Conservation (phyloP, 2,888 invertebrate species). For the Thereva unica region DNA sequence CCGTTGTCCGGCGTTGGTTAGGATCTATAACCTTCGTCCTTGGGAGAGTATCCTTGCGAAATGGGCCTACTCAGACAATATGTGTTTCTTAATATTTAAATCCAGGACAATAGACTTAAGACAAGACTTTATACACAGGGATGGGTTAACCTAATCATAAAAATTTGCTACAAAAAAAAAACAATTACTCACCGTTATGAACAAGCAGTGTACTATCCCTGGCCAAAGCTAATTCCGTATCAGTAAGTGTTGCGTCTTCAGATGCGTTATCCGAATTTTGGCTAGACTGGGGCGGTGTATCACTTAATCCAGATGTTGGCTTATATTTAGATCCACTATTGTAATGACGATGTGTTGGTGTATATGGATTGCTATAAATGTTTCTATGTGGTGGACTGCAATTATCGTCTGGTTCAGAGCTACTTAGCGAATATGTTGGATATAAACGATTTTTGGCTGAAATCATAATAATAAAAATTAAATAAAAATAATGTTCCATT, state of each 20-base stretch:
- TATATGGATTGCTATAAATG: slow-evolving; percentile 62
- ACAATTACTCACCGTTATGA: slow-evolving; percentile 80
- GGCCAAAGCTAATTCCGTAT: slow-evolving; percentile 80
- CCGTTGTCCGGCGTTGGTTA: too few relatives aligned
- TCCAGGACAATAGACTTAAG: too few relatives aligned
- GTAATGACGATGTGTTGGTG: slow-evolving; percentile 53
- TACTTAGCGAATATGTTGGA: slow-evolving; percentile 78
- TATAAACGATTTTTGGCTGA: slow-evolving; percentile 80
- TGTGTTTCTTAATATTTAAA: too few relatives aligned
- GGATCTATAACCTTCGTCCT: too few relatives aligned
- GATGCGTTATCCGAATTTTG: slow-evolving; percentile 73
- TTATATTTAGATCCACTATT: slow-evolving; percentile 50
- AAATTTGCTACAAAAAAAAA: slow-evolving; percentile 21
- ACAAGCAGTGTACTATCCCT: slow-evolving; percentile 80
- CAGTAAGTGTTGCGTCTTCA: slow-evolving; percentile 77
- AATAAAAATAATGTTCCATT: slow-evolving; percentile 1
- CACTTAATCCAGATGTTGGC: slow-evolving; percentile 68
- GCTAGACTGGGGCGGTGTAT: slow-evolving; percentile 69
- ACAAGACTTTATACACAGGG: too few relatives aligned
- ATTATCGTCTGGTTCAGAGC: slow-evolving; percentile 72
- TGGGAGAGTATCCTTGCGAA: too few relatives aligned
- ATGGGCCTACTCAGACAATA: too few relatives aligned
- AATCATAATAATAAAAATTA: slow-evolving; percentile 48
- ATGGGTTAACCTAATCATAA: too few relatives aligned
- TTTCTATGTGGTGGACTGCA: slow-evolving; percentile 61